Base-by-base conservation (phyloP, 2,797 vertebrate genomes). In the Channa striata region DNA sequence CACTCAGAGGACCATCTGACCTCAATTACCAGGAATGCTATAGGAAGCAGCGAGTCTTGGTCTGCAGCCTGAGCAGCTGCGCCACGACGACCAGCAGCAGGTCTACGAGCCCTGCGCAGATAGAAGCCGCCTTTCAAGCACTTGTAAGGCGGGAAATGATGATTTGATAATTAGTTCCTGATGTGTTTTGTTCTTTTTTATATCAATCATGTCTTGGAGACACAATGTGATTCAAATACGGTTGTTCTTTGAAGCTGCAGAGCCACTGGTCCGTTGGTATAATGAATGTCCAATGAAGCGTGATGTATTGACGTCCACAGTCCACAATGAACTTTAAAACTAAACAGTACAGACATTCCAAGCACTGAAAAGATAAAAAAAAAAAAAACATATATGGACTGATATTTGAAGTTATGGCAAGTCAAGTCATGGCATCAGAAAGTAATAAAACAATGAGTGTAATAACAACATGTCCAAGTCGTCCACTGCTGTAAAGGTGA, bases 21-120 rank as follows among this genome's bases (percentile, higher is more conserved):
- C 92, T 93, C 95, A 96, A 96, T 97, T 97, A 96, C 85, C 78
- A 76, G 88, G 46, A 69, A 88, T 83, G 85, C 1, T 91, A 91
- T 95, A 93, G 93, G 90, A 93, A 90, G 86, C 88, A 59, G 53
- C 19, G 16, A 53, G 79, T 93, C 93, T 85, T 30, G 40, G 71
- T 17, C 65, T 66, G 85, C 64, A 79, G 56, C 66, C 77, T 36
- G 77, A 48, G 59, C 87, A 91, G 82, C 52, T 58, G 71, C 57
- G 51, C 88, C 87, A 85, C 81, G 81, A 86, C 77, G 90, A 90
- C 87, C 66, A 53, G 72, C 82, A 59, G 72, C 78, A 77, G 50
- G 61, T 62, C 71, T 36, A 59, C 20, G 9, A 74, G 74, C 68
- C 69, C 72, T 23, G 37, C 30, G 17, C 77, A 83, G 83, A 88